Evolutionary conservation across 2,113 vertebrate genomes (phyloP), one percentile per base, ranked within the genome.

Genomic region (Sorex araneus): DNA sequence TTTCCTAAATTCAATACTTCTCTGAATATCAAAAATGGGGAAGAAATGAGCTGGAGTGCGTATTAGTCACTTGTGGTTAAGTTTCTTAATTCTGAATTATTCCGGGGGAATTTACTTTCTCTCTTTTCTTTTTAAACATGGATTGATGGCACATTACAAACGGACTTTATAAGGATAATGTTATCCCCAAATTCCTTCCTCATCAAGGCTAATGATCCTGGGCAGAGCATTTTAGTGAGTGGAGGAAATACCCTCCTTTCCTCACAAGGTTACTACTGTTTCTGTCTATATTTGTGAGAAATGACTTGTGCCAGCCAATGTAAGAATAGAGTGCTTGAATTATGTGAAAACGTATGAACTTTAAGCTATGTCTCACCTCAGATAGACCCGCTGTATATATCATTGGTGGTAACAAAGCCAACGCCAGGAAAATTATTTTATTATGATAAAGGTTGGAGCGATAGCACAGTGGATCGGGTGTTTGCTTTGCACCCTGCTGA

Each of bases 71-170:
- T 75, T 87, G 74, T 45, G 92, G 84, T 83, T 43, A 6, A 28
- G 19, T 90, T 87, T 92, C 94, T 93, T 87, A 34, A 63, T 69
- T 76, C 45, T 69, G 60, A 89, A 87, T 71, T 89, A 74, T 71
- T 63, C 34, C 69, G 71, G 54, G 36, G 45, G 7, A 84, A 34
- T 57, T 90, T 74, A 85, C 60, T 87, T 94, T 76, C 80, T 86
- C 74, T 85, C 54, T 87, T 76, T 13, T 66, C 40, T 93, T 63
- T 94, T 67, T 40, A 21, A 85, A 57, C 30, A 15, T 23, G 43
- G 23, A 90, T 45, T 32, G 8, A 36, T 82, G 93, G 82, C 34
- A 66, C 45, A 40, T 43, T 82, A 25, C 34, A 79, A 63, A 43
- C 30, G 19, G 50, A 69, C 34, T 60, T 85, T 91, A 66, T 45